Evolutionary conservation across 2,113 vertebrate genomes (phyloP).

Genomic region (Coptodon bakossiorum): DNA sequence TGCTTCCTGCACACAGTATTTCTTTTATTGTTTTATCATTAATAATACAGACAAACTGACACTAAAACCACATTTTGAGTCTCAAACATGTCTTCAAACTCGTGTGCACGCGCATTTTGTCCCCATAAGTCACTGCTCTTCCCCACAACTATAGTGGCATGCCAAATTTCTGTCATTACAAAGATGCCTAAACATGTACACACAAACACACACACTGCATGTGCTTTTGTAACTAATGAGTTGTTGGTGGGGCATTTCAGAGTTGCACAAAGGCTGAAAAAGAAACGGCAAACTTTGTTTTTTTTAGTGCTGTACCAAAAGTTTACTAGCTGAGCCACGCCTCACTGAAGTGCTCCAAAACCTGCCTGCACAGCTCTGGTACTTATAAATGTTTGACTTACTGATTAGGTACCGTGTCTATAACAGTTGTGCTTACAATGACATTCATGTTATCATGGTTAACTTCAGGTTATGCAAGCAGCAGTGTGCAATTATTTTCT

Average conservation of each 20-base stretch:
- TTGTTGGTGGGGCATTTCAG: not conserved
- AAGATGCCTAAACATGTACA: not conserved
- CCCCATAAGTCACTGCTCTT: not conserved
- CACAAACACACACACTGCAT: not conserved
- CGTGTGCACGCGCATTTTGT: not conserved
- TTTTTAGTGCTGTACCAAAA: not conserved
- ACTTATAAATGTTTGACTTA: not conserved
- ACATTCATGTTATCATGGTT: not conserved
- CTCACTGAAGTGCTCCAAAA: not conserved
- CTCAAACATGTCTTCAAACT: not conserved
- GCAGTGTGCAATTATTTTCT: not conserved
- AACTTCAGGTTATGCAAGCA: slow-evolving; percentile 18
- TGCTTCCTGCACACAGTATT: not conserved
- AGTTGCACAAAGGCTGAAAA: not conserved
- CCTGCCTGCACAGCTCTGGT: not conserved
- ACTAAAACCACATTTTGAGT: not conserved
- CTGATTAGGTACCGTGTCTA: not conserved
- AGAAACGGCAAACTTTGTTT: not conserved
- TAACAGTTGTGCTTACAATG: not conserved
- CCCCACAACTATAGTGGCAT: not conserved
- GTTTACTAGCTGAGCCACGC: not conserved
- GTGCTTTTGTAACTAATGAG: not conserved
- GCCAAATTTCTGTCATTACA: not conserved
- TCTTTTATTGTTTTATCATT: not conserved
- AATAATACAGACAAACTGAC: not conserved